Evolutionary conservation across 2,888 invertebrate species (phyloP), one percentile per base, ranked within the genome.

Genomic region (Dryocosmus kuriphilus): DNA sequence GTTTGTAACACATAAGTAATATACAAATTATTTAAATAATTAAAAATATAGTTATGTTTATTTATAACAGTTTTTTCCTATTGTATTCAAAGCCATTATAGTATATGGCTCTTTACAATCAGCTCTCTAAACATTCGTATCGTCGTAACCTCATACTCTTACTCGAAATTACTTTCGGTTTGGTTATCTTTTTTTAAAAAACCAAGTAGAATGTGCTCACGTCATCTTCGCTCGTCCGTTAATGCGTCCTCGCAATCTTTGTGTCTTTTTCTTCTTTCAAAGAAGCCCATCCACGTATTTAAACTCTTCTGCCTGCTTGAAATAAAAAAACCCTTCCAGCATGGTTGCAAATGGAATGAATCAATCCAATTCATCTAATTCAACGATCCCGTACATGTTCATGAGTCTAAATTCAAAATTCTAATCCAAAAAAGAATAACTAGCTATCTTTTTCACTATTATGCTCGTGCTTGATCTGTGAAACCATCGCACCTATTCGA

Each of bases 221-320:
- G 65, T 65, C 65, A 65, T 65, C 65, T 22, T 65, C 24, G 65
- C 38, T 65, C 41, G 38, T 38, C 41, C 41, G 41, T 65, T 65
- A 65, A 41, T 41, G 24, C 65, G 24, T 65, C 65, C 65, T 65
- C 65, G 38, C 41, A 41, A 65, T 65, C 65, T 65, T 65, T 65
- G 46, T 51, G 46, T n/a, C n/a, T n/a, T n/a, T n/a, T n/a, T 38
- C 32, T 63, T 65, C 22, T 65, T 65, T 35, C n/a, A 38, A 65
- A 38, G 60, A 60, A 60, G 60, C 41, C 41, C 41, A 65, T 65
- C 65, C 65, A 63, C 35, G 63, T 22, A 63, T 63, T 63, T 63
- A 63, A 35, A 65, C 65, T 19, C 65, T 38, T 38, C 65, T 65
- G 41, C 7, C 38, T 65, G 41, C 38, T 65, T 41, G 35, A 11